Evolutionary conservation across 2,113 vertebrate species (phyloP).

Genomic region (Chrysemys picta): DNA sequence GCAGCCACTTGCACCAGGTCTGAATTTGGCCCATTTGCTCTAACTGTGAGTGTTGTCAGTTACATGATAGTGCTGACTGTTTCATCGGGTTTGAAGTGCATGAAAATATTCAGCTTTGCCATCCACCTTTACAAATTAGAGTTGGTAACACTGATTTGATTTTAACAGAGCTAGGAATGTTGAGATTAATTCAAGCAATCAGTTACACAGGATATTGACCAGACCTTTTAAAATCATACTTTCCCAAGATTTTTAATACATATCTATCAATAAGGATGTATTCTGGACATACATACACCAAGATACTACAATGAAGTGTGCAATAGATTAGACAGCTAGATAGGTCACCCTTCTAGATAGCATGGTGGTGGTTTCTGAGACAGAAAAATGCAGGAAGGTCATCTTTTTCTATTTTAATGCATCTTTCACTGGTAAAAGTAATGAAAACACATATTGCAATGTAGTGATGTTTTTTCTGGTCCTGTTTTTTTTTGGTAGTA

Average conservation of each 20-base stretch:
- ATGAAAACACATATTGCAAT: slow-evolving; percentile 23
- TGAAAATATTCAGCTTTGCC: background rate
- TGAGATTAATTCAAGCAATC: accelerated
- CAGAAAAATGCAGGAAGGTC: background rate
- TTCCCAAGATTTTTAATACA: background rate
- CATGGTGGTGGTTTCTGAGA: background rate
- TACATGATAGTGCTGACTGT: background rate
- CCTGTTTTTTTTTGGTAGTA: slow-evolving; percentile 13
- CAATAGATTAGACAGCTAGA: background rate
- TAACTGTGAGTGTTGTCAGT: background rate
- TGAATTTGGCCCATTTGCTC: background rate
- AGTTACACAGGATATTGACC: background rate
- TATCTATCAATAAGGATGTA: background rate
- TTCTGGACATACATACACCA: background rate
- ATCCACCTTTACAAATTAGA: background rate
- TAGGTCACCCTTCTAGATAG: background rate
- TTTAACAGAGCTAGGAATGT: background rate
- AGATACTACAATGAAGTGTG: background rate
- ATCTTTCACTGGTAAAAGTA: slow-evolving; percentile 47
- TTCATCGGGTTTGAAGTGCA: background rate
- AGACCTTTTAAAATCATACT: background rate
- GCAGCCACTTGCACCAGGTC: background rate
- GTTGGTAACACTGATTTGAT: background rate
- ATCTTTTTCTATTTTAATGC: slow-evolving; percentile 18
- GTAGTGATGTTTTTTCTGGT: slow-evolving; percentile 52